Evolutionary conservation across 2,888 invertebrate genomes (phyloP), one percentile per base, ranked within the genome.

Genomic region (Drosophila affinis): DNA sequence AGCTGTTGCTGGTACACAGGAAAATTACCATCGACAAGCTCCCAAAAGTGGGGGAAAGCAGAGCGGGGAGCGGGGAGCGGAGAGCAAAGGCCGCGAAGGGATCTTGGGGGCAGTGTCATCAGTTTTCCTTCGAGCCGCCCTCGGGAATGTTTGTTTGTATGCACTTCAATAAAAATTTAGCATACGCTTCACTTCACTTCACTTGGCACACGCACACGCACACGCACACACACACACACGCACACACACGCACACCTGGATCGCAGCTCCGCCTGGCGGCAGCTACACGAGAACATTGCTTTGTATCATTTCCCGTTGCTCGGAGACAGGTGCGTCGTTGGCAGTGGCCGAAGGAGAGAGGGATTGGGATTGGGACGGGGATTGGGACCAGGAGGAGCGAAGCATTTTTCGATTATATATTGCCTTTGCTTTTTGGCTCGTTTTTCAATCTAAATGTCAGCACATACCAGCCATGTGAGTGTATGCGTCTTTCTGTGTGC

Each of bases 81-180:
- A 21, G 21, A 3, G 21, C 0, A 24, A 34, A 12, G 9, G 18
- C 32, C 12, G 24, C 7, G 47, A 34, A 18, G 34, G 48, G 32
- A 54, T 62, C 64, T 54, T 24, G 5, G 4, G 24, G 73, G 46
- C 72, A 73, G 53, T 73, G 74, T 65, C 74, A 73, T 67, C 73
- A 73, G 67, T 73, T 60, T 64, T 55, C 65, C 67, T 60, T 62
- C 44, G 73, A 72, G 52, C 70, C 68, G 75, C 73, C 79, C 76
- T 63, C 57, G 53, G 81, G 77, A 61, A 59, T 70, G 82, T 79
- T 72, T 85, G 79, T 82, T 77, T 85, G 79, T 79, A 85, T 85
- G 82, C 79, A 82, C 82, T 81, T 81, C 86, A 82, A 79, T 85
- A 85, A 85, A 85, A 85, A 81, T 85, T 79, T 85, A 73, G 82